Conservation (phyloP, 2,888 invertebrate species). For the Thymelicus sylvestris region DNA sequence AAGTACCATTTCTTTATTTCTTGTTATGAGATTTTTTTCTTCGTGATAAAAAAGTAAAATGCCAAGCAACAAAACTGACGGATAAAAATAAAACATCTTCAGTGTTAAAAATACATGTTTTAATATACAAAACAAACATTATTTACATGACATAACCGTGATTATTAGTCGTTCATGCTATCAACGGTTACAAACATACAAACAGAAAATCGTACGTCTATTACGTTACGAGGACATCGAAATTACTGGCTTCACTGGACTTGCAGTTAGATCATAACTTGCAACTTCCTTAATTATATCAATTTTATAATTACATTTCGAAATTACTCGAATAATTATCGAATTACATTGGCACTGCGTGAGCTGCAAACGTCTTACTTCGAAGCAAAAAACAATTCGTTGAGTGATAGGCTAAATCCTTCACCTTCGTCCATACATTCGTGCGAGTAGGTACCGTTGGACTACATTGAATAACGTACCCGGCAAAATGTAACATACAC, state of each 20-base stretch:
- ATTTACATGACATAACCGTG: conserved; percentile 67
- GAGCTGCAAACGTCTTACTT: conserved; percentile 55
- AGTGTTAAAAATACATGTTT: conserved; percentile 55
- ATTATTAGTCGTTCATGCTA: conserved; percentile 37
- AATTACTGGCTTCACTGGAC: conserved; percentile 59
- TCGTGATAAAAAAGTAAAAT: too few relatives aligned
- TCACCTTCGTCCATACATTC: conserved; percentile 44
- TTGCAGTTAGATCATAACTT: conserved; percentile 41
- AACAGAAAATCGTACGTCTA: conserved; percentile 36
- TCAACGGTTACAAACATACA: conserved; percentile 37
- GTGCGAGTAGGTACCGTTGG: conserved; percentile 40
- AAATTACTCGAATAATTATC: conserved; percentile 35
- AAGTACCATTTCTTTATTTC: too few relatives aligned
- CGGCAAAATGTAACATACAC: conserved; percentile 35
- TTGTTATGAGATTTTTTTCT: too few relatives aligned
- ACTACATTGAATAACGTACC: conserved; percentile 25
- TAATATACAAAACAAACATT: conserved; percentile 75
- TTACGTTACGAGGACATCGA: conserved; percentile 34
- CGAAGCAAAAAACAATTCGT: conserved; percentile 37
- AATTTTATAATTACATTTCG: conserved; percentile 28
- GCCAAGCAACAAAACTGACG: too few relatives aligned
- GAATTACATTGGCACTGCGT: conserved; percentile 61
- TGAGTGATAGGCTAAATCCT: conserved; percentile 51
- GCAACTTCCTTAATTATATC: conserved; percentile 37
- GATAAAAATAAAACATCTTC: conserved; percentile 45